Base-by-base conservation (phyloP, 2,888 invertebrate species). In the Ophioninae sp. region DNA sequence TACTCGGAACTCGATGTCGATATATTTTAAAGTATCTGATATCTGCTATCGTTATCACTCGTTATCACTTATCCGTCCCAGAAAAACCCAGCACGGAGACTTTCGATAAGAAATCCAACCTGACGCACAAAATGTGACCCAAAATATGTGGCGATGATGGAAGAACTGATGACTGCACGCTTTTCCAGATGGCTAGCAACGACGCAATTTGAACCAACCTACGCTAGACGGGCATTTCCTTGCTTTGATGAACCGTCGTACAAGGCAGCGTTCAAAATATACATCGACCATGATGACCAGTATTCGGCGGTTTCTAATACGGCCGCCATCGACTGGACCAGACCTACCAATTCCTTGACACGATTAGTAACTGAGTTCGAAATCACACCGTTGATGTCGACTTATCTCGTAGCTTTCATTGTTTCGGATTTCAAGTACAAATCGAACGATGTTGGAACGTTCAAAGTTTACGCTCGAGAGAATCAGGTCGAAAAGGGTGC, bases 201-300 rank as follows among this genome's bases (percentile, higher is more conserved):
- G 0, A 96, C 96, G 0, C 96, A 96, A 83, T 95, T 96, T 75
- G 95, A 96, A 90, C 94, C 95, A 0, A 95, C 95, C 0, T 94
- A 94, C 80, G 95, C 96, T 0, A 94, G 96, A 0, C 94, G 94
- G 65, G 96, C 95, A 0, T 96, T 97, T 90, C 97, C 97, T 0
- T 97, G 97, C 89, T 96, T 95, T 88, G 97, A 97, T 87, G 96
- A 96, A 88, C 97, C 97, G 0, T 93, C 93, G 0, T 91, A 95
- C 56, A 97, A 96, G 88, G 95, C 97, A 0, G 93, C 93, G n/a
- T 96, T 96, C 89, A 93, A 94, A 51, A 94, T 96, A 17, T 94
- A 93, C 2, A 94, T 96, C 76, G 95, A 93, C 41, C 94, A 96
- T 65, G 94, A 94, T 7, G 87, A 87, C 7, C 89, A 87, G 2